A percentile compares a stretch with the other conserved stretches of the same genome.
phyloP scores from a whole-genome alignment of 1,140 invertebrate genomes.

The Eulimnadia texana region DNA sequence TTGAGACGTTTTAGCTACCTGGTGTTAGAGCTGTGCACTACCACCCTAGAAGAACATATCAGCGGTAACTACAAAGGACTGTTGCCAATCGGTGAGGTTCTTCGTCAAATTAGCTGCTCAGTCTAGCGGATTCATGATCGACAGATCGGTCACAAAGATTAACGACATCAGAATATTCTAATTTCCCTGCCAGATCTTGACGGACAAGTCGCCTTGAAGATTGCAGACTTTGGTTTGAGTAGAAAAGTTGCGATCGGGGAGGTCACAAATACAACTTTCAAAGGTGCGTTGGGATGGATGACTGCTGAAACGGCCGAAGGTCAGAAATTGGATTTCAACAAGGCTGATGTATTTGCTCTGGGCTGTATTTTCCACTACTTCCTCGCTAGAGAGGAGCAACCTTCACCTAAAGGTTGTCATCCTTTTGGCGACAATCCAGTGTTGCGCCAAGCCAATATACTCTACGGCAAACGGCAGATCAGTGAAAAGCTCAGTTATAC shows the following conservation, averaged over 20 bases:
- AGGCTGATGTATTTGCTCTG: background rate
- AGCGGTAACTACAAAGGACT: background rate
- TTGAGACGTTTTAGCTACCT: background rate
- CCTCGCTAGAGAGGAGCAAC: background rate
- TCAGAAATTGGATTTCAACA: background rate
- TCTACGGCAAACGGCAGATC: background rate
- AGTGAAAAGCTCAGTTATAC: background rate
- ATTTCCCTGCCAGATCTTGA: background rate
- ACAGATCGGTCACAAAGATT: background rate
- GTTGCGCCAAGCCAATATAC: background rate
- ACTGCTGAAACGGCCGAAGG: background rate
- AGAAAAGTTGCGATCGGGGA: background rate
- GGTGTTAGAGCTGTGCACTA: background rate
- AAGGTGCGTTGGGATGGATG: background rate
- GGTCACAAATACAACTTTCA: background rate
- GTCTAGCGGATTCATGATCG: background rate
- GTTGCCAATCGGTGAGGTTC: background rate
- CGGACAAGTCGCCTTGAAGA: background rate
- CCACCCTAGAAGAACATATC: background rate
- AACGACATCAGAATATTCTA: background rate
- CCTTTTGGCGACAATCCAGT: background rate
- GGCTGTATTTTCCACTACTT: background rate
- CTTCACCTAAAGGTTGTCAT: too few relatives aligned
- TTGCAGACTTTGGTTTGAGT: background rate
- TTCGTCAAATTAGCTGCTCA: background rate